Evolutionary conservation across 2,797 vertebrate species (phyloP), one percentile per base, ranked within the genome.

Genomic region (Cetoscarus ocellatus): DNA sequence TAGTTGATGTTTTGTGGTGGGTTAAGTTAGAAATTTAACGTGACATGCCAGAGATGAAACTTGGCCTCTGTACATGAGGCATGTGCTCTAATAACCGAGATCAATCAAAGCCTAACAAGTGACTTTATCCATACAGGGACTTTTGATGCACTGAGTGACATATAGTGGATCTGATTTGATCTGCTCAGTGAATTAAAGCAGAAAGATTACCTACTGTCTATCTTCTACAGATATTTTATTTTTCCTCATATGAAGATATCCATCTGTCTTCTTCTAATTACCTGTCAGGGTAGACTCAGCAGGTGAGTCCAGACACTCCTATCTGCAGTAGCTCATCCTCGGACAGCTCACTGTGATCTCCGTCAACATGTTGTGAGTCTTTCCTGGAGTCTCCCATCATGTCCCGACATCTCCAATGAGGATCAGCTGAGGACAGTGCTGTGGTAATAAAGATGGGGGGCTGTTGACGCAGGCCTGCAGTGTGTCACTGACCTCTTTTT

Each of bases 401-500:
- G 19, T 11, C 50, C 11, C 27, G 49, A 27, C 3, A 51, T 1
- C 49, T 51, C 18, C 6, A 14, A 7, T 34, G 27, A 34, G 27
- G 50, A 51, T 19, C 19, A 51, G 50, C 11, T 19, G 17, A 27
- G 10, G 35, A 47, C 3, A 40, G 14, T 35, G 56, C 9, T 50
- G 17, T 42, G 61, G 64, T 65, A 52, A 69, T 67, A 56, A 72
- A 45, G 60, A 67, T 47, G 49, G 0, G 3, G 18, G 50, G 18
- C 43, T 53, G 1, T 7, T 34, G 50, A 35, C 1, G 1, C 17
- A 19, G 50, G n/a, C 18, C 17, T 15, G 6, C 50, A 13, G 6
- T 27, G n/a, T 57, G 57, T 82, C 49, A 35, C 14, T 74, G 40
- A 54, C 62, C 55, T 71, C 6, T 40, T 68, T 53, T 48, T 60